phyloP scores from a whole-genome alignment of 2,113 vertebrate genomes.

The Solea senegalensis region DNA sequence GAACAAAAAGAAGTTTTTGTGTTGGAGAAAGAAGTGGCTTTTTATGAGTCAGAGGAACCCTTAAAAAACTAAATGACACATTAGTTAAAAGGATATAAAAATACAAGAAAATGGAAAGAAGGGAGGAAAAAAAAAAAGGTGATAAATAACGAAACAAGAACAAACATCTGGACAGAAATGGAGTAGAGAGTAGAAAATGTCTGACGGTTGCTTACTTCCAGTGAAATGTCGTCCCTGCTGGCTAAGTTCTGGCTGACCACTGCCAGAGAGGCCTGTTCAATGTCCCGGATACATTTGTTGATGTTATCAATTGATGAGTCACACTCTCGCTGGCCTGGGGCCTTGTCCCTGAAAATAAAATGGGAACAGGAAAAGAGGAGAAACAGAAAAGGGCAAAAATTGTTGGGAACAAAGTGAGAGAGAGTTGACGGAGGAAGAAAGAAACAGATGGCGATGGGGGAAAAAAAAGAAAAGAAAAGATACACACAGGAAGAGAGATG shows the following conservation, averaged over 20 bases:
- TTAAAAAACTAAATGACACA: no score
- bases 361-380: constrained; percentile 24
- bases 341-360: constrained; percentile 89
- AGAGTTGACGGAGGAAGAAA: not conserved
- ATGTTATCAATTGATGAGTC: constrained; percentile 97
- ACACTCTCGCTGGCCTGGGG: constrained; percentile 96
- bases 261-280: constrained; percentile 95
- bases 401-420: constrained; percentile 13
- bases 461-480: constrained; percentile 2
- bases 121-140: not conserved
- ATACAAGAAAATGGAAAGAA: not conserved
- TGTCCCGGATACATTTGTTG: constrained; percentile 95
- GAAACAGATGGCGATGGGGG: not conserved
- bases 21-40: constrained; percentile 26
- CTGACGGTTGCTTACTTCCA: constrained; percentile 85
- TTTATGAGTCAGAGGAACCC: constrained; percentile 13
- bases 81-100: not conserved
- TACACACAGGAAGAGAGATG: constrained; percentile 11
- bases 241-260: constrained; percentile 94
- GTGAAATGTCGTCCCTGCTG: constrained; percentile 94
- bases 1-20: constrained; percentile 39
- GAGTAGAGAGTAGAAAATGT: constrained; percentile 2
- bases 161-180: not conserved
- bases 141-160: not conserved
- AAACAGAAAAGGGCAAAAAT: constrained; percentile 27